These are phyloP conservation scores for Stegostoma tigrinum DNA, from an alignment of 2,113 vertebrate species.

Conservation along the genomic window DNA sequence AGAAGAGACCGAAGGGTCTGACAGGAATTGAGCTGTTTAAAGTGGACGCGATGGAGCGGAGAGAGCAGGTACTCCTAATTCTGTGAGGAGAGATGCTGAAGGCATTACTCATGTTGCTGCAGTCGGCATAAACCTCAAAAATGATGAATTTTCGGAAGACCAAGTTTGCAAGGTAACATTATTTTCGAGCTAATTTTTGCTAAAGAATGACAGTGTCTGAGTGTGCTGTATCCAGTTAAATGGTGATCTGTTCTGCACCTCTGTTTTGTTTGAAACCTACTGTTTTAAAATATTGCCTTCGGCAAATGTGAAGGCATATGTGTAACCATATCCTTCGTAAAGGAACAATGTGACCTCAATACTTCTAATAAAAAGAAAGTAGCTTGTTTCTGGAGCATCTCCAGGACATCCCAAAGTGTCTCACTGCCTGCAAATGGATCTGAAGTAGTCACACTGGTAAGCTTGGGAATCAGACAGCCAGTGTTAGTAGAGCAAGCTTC, in stretches of 20 bases:
- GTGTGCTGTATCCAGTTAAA: neutral
- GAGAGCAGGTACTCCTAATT: neutral
- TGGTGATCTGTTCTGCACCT: neutral
- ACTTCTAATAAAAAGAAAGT: neutral
- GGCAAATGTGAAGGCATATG: neutral
- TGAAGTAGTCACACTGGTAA: neutral
- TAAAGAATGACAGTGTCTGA: neutral
- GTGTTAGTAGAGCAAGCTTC: neutral
- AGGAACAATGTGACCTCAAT: neutral
- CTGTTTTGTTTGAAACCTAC: neutral
- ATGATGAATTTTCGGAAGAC: slow-evolving; percentile 82
- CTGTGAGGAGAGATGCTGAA: neutral
- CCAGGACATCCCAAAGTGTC: neutral
- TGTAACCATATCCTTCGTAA: neutral
- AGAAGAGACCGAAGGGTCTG: neutral
- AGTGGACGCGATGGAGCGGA: slow-evolving; percentile 1
- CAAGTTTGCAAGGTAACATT: slow-evolving; percentile 74
- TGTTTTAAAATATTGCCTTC: neutral
- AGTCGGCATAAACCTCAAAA: slow-evolving; percentile 44
- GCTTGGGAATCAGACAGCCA: neutral
- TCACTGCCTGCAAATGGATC: neutral
- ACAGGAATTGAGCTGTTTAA: neutral
- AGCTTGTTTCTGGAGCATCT: neutral
- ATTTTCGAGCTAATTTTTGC: slow-evolving; percentile 12
- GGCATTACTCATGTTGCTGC: slow-evolving; percentile 47